Evolutionary conservation across 2,888 invertebrate species (phyloP).

Genomic region (Epiblema foenella): DNA sequence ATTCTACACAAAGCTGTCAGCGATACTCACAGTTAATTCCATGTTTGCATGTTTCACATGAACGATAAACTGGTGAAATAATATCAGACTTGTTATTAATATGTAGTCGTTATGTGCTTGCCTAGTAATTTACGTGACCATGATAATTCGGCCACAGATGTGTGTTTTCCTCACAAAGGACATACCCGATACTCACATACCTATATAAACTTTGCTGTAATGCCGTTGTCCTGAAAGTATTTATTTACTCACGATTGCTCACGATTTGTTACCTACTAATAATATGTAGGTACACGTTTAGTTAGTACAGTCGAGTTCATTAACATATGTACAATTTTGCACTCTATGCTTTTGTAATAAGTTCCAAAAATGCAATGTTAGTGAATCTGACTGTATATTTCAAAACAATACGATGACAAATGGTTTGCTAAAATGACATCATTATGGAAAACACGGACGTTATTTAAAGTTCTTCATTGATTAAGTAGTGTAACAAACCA

Average conservation of each 20-base stretch:
- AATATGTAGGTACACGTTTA: too few species aligned
- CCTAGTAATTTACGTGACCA: constrained; percentile 17
- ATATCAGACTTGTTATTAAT: constrained; percentile 35
- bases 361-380: too few species aligned
- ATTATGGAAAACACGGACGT: constrained; percentile 6
- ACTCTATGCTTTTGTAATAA: too few species aligned
- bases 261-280: neutral
- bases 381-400: too few species aligned
- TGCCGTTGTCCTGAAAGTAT: constrained; percentile 14
- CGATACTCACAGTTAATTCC: constrained; percentile 31
- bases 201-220: neutral
- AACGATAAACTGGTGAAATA: constrained; percentile 22
- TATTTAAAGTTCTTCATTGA: neutral
- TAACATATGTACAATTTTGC: too few species aligned
- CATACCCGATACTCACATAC: neutral
- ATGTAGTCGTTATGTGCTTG: constrained; percentile 15
- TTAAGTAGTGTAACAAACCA: neutral
- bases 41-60: constrained; percentile 22
- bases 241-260: constrained; percentile 13
- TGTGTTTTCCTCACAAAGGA: constrained; percentile 7
- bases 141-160: constrained; percentile 34
- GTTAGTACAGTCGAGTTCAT: too few species aligned
- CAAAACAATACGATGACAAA: constrained; percentile 10
- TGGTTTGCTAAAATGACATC: constrained; percentile 6
- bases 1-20: too few species aligned